phyloP scores from a whole-genome alignment of 1,140 invertebrate species.

The Papilio aristodemus region DNA sequence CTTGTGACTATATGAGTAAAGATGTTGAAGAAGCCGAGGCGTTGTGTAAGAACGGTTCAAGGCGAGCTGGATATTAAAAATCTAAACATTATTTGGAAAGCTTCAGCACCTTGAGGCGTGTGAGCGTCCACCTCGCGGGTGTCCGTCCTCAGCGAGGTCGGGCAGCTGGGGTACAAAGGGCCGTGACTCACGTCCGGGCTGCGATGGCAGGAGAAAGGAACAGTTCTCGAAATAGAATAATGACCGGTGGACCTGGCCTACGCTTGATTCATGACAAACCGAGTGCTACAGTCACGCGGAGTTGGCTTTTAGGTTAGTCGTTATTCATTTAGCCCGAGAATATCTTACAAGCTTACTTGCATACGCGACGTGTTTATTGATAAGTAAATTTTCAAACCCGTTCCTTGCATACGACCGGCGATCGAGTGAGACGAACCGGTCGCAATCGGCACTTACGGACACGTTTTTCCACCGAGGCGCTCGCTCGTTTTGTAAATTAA shows the following conservation, averaged over 20 bases:
- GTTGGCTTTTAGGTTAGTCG: conserved; percentile 7
- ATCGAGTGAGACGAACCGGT: conserved; percentile 44
- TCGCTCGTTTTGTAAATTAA: conserved; percentile 52
- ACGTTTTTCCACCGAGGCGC: conserved; percentile 46
- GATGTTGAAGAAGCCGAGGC: conserved; percentile 56
- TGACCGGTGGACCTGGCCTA: conserved; percentile 54
- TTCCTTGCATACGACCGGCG: conserved; percentile 39
- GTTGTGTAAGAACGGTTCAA: conserved; percentile 64
- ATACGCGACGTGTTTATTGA: conserved; percentile 26
- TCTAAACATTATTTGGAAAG: conserved; percentile 70
- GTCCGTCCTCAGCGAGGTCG: conserved; percentile 54
- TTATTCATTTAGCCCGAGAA: conserved; percentile 7
- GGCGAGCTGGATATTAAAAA: conserved; percentile 69
- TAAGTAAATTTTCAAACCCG: conserved; percentile 42
- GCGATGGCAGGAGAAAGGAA: conserved; percentile 52
- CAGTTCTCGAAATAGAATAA: conserved; percentile 54
- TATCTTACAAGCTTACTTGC: conserved; percentile 8
- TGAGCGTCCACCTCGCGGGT: conserved; percentile 45
- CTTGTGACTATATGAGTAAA: conserved; percentile 49
- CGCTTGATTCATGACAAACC: conserved; percentile 34
- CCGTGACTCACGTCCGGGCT: conserved; percentile 45
- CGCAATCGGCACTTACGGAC: conserved; percentile 47
- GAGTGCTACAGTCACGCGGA: background rate
- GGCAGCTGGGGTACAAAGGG: conserved; percentile 30
- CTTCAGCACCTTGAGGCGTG: conserved; percentile 54